Evolutionary conservation across 1,140 invertebrate species (phyloP).

Genomic region (Dendroctonus ponderosae): DNA sequence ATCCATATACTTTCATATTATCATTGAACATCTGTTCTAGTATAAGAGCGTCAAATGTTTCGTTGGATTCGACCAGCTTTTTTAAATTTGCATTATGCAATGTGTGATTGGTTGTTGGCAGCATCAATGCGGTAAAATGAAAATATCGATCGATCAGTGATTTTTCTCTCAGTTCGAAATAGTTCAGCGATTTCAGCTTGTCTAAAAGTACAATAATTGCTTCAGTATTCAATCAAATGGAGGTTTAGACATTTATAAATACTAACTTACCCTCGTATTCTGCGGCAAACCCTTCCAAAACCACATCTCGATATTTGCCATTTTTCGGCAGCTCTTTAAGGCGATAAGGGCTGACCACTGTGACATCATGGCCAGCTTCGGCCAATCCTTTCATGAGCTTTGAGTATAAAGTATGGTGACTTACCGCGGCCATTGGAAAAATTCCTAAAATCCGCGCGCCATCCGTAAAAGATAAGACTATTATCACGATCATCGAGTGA

Average conservation of each 20-base stretch:
- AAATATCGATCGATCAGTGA: background rate
- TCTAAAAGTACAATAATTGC: background rate
- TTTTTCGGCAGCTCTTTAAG: constrained; percentile 45
- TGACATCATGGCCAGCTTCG: constrained; percentile 57
- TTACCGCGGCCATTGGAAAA: constrained; percentile 54
- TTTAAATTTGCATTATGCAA: constrained; percentile 19
- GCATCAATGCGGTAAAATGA: background rate
- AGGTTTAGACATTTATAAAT: too few species aligned
- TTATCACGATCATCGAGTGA: too few species aligned
- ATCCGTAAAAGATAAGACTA: background rate
- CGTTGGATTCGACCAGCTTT: constrained; percentile 31
- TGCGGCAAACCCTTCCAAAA: constrained; percentile 30
- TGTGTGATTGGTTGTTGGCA: constrained; percentile 2
- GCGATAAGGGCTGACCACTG: constrained; percentile 56
- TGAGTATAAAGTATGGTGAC: constrained; percentile 58
- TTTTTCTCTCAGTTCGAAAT: background rate
- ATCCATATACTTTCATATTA: constrained; percentile 24
- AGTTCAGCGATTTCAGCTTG: background rate
- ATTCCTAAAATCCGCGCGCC: constrained; percentile 49
- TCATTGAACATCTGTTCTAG: constrained; percentile 38
- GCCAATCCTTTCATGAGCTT: constrained; percentile 56
- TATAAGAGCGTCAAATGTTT: constrained; percentile 41
- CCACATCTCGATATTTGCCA: constrained; percentile 22
- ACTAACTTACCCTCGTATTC: constrained; percentile 22
- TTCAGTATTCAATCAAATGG: background rate